Base-by-base conservation (phyloP, 1,140 invertebrate genomes). In the Hyles euphorbiae region DNA sequence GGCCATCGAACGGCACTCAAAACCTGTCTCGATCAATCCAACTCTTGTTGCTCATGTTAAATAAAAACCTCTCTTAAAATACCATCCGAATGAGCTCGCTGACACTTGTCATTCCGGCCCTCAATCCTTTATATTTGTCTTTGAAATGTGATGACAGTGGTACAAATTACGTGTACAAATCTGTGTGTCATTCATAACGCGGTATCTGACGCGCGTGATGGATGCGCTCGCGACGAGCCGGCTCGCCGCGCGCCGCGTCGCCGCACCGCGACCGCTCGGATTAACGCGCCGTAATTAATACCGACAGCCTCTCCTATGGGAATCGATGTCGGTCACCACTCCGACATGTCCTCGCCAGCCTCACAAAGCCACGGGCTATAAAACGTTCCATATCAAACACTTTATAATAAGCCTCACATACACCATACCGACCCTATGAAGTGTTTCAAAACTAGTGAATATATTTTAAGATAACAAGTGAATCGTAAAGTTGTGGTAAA, bases 71-170 rank as follows among this genome's bases (percentile, higher is more conserved):
- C 81, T 82, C 66, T 86, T 82, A 82, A 88, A 84, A 86, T 88
- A 83, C 83, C 84, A 86, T 67, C 70, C 73, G 76, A 82, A 82
- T 78, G 83, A 79, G 68, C 72, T 64, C 72, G 68, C 74, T 83
- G 81, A 85, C 85, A 88, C 85, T 88, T 80, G 82, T 88, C 85
- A 85, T 85, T 83, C 82, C 76, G 81, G 74, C 77, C 70, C 74
- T 80, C 85, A 80, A 88, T 84, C 76, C 81, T 87, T 88, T 87
- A 87, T 87, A 84, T 88, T 88, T 88, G 85, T 88, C 85, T 88
- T 88, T 88, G 83, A 87, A 85, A 87, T 85, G 83, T 87, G 85
- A 88, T 87, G 85, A 88, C 85, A 88, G 82, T 82, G 76, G 78
- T 88, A 88, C 85, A 88, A 88, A 88, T 88, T 85, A 88, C 79